Evolutionary conservation across 2,888 invertebrate genomes (phyloP).

Genomic region (Parthenolecanium corni): DNA sequence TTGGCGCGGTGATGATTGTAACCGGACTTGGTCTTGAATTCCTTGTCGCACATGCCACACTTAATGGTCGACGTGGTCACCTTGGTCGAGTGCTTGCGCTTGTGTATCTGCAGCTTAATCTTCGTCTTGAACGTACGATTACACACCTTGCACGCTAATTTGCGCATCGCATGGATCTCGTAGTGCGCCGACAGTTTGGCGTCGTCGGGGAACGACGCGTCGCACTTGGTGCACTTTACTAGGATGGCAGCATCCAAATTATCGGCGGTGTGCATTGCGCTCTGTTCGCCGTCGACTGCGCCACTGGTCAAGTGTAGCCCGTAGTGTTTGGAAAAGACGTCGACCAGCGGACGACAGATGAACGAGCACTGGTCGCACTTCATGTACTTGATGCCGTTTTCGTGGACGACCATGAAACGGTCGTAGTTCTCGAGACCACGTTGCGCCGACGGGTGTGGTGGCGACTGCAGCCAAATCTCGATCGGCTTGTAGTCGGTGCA

Average conservation of each 20-base stretch:
- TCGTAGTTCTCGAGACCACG: constrained; percentile 3
- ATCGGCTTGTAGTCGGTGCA: background rate
- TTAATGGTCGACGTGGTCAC: background rate
- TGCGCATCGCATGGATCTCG: background rate
- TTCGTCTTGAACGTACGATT: background rate
- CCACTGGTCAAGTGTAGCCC: background rate
- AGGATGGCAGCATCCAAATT: background rate
- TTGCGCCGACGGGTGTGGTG: background rate
- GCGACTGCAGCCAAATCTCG: background rate
- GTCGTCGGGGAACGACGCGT: background rate
- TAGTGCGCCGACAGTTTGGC: background rate
- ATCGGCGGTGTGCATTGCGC: background rate
- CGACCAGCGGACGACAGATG: constrained; percentile 9
- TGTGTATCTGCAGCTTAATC: background rate
- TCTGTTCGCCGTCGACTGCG: background rate
- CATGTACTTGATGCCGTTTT: constrained; percentile 12
- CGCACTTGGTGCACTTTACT: background rate
- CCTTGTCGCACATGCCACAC: constrained; percentile 7
- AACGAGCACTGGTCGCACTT: constrained; percentile 16
- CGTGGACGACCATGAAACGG: constrained; percentile 6
- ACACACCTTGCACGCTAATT: background rate
- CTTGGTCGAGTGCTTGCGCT: background rate
- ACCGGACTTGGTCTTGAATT: constrained; percentile 6
- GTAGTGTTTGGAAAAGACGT: constrained; percentile 12
- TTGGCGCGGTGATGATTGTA: constrained; percentile 9